Percentiles rank a stretch among this genome's conserved stretches.
These are phyloP conservation scores for Brienomyrus brachyistius DNA, from an alignment of 2,113 vertebrate genomes.

Conservation along the genomic window DNA sequence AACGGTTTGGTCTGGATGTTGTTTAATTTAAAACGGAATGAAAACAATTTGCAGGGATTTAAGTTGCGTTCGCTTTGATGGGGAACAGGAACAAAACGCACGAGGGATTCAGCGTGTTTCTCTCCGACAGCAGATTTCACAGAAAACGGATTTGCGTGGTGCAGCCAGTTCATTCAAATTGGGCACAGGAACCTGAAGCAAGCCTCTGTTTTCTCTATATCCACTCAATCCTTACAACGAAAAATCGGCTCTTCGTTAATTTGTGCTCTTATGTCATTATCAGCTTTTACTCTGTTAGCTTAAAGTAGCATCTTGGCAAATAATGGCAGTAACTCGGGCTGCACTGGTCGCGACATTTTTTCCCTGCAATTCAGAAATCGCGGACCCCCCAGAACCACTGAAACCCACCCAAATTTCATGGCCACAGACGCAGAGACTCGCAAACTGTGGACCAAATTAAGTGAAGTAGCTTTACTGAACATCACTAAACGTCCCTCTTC, in stretches of 20 bases:
- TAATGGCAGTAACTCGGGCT: background rate
- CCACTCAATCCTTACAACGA: background rate
- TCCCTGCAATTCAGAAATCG: background rate
- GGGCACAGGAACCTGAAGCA: background rate
- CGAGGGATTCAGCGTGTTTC: background rate
- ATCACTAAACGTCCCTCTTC: background rate
- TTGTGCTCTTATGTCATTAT: background rate
- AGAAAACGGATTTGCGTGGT: background rate
- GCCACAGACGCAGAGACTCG: background rate
- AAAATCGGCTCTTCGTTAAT: background rate
- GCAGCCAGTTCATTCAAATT: background rate
- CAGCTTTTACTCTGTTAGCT: background rate
- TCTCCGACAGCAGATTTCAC: background rate
- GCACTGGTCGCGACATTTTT: background rate
- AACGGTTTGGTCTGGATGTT: background rate
- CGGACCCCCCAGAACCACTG: background rate
- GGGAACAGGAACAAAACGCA: background rate
- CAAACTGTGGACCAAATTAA: background rate
- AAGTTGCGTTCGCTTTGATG: background rate
- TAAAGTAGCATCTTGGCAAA: background rate
- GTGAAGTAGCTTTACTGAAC: background rate
- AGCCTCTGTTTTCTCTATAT: background rate
- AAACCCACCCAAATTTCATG: background rate
- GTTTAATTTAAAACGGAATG: slow-evolving; percentile 11
- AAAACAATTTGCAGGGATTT: slow-evolving; percentile 2